Evolutionary conservation across 2,113 vertebrate species (phyloP).

Genomic region (Thinocorus orbignyianus): DNA sequence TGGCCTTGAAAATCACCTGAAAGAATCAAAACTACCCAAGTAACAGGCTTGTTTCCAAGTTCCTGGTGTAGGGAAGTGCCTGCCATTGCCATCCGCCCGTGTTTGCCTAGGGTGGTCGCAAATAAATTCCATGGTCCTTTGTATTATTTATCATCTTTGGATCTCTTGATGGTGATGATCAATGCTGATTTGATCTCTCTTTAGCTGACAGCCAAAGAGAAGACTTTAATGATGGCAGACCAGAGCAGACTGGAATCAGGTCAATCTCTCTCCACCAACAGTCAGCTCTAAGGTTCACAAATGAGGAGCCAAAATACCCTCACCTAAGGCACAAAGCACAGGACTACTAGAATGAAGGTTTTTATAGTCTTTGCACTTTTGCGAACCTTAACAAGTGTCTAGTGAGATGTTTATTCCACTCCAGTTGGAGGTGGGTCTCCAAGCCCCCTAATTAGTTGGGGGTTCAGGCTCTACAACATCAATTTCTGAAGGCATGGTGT

Average conservation of each 20-base stretch:
- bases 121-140: not conserved
- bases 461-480: not conserved
- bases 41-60: not conserved
- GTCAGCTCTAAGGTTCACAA: not conserved
- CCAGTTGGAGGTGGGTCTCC: not conserved
- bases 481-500: fast-evolving
- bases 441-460: fast-evolving
- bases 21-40: not conserved
- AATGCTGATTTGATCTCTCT: not conserved
- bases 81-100: not conserved
- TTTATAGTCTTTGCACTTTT: not conserved
- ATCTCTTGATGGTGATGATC: not conserved
- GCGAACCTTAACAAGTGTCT: not conserved
- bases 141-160: fast-evolving
- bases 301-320: not conserved
- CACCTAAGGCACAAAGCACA: not conserved
- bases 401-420: not conserved
- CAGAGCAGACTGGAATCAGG: not conserved
- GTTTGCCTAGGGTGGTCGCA: not conserved
- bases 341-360: not conserved
- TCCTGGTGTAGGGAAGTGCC: too few relatives aligned
- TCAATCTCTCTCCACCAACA: not conserved
- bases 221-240: not conserved
- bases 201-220: not conserved
- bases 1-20: not conserved